phyloP scores from a whole-genome alignment of 2,797 vertebrate species.

The Paedocypris micromegethes region DNA sequence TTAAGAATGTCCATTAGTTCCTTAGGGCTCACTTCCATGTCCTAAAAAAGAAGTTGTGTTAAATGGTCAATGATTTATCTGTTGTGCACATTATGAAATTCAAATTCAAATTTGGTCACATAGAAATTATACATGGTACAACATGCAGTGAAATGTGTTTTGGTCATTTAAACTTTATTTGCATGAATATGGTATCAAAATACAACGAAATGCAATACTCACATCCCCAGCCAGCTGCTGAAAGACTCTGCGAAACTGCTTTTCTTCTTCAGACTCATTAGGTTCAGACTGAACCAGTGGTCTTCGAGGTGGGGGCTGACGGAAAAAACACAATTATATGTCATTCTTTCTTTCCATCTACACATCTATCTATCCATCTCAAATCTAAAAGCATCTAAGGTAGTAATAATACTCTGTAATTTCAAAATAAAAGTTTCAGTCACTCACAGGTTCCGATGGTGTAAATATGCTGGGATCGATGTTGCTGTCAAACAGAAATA shows the following conservation, averaged over 20 bases:
- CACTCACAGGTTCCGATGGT: slow-evolving; percentile 68
- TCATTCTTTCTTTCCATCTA: no score
- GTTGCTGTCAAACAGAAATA: slow-evolving; percentile 56
- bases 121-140: no score
- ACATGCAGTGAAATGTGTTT: no score
- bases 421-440: background rate
- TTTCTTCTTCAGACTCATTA: slow-evolving; percentile 79
- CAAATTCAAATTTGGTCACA: no score
- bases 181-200: no score
- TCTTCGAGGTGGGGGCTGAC: slow-evolving; percentile 69
- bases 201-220: slow-evolving; percentile 51
- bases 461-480: slow-evolving; percentile 65
- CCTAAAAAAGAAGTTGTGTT: slow-evolving; percentile 54
- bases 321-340: no score
- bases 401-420: slow-evolving; percentile 1
- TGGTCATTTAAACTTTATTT: no score
- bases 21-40: slow-evolving; percentile 86
- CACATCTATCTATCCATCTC: background rate
- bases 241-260: slow-evolving; percentile 82
- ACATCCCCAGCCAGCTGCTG: slow-evolving; percentile 87
- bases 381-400: background rate
- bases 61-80: background rate
- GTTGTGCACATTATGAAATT: background rate
- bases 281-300: slow-evolving; percentile 73
- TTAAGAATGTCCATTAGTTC: slow-evolving; percentile 92